Base-by-base conservation (phyloP, 2,113 vertebrate genomes). In the Tyrannus savana region DNA sequence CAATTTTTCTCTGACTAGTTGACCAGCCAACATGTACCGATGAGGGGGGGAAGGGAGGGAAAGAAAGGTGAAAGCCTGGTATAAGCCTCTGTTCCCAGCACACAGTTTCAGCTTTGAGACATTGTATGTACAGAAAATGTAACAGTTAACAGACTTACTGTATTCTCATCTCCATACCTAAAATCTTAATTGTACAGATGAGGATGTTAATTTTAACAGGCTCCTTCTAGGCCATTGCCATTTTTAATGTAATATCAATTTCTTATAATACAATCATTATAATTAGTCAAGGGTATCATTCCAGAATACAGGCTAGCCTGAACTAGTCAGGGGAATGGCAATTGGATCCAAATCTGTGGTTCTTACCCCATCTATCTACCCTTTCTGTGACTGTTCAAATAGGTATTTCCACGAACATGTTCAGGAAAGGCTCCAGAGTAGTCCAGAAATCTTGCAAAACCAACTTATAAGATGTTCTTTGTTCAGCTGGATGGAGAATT, bases 1-100 rank as follows among this genome's bases (percentile, higher is more conserved):
- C 97, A 97, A 97, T 98, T 98, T 97, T 96, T 98, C 96, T 95
- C 97, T 96, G 97, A 98, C 97, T 97, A 96, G 97, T 98, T 98
- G 97, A 96, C 96, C 97, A 97, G 95, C 84, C 94, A 96, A 74
- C 30, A 44, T 71, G 49, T 58, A 56, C 81, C 79, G 89, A 69
- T 59, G 80, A 16, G 30, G 6, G 22, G 41, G 74, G 73, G 77
- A 50, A 72, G 93, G 86, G 76, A 89, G 18, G 28, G 23, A 86
- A n/a, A 84, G 64, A 84, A 93, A 93, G 90, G 90, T 96, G 95
- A 90, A 95, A 97, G 91, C 82, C 84, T 91, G 86, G 50, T 78
- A 35, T 87, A 89, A 90, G 78, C 92, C 93, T 95, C 84, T 95
- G 68, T 69, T 97, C 91, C 91, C 94, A 91, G 96, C 84, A 62